These are phyloP conservation scores for Oreotragus oreotragus DNA, from an alignment of 2,113 vertebrate species.

Conservation along the genomic window DNA sequence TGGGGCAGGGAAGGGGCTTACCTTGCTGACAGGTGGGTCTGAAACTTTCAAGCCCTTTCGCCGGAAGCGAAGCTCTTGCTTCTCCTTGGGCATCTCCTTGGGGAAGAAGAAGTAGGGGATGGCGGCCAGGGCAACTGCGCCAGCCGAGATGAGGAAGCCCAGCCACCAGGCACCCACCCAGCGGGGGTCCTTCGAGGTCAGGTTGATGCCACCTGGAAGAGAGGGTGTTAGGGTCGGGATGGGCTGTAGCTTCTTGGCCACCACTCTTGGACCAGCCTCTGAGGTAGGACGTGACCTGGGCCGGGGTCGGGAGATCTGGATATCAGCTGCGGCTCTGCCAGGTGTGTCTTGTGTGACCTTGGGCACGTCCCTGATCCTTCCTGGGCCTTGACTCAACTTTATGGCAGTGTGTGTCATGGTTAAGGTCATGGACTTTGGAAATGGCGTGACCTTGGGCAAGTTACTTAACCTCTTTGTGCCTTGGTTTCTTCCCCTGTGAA, in stretches of 20 bases:
- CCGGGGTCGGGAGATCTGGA: background rate
- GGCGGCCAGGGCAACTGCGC: conserved; percentile 84
- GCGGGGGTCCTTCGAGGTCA: conserved; percentile 84
- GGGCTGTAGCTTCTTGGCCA: background rate
- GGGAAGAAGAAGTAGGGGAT: conserved; percentile 96
- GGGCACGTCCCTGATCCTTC: background rate
- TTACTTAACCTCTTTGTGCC: background rate
- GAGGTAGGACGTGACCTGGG: background rate
- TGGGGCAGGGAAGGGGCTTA: background rate
- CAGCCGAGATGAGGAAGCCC: conserved; percentile 89
- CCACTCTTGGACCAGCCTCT: background rate
- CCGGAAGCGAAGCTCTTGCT: conserved; percentile 45
- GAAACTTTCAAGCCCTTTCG: background rate
- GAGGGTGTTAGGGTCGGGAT: background rate
- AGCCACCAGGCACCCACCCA: conserved; percentile 99
- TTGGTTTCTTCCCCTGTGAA: background rate
- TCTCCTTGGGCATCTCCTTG: conserved; percentile 86
- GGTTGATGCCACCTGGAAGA: conserved; percentile 80
- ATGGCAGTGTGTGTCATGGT: background rate
- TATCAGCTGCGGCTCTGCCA: background rate
- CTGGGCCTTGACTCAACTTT: background rate
- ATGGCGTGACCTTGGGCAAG: background rate
- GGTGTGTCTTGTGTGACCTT: background rate
- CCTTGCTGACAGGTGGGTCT: background rate
- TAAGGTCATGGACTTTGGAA: background rate